Evolutionary conservation across 2,888 invertebrate genomes (phyloP).

Genomic region (Lycaena phlaeas): DNA sequence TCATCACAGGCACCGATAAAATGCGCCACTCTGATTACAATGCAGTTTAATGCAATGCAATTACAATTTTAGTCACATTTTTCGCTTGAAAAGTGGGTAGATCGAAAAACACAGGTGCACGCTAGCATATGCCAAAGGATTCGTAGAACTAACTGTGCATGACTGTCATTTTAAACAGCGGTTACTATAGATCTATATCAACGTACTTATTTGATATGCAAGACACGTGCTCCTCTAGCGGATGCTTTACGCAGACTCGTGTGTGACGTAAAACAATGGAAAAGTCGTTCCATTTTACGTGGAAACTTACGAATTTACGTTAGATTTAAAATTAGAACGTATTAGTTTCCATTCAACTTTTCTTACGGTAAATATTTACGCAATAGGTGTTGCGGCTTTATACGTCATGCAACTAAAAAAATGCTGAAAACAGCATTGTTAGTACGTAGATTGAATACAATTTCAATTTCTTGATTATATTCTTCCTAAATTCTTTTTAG

Average conservation of each 20-base stretch:
- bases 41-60: no score
- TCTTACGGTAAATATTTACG: not conserved
- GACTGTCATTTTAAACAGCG: constrained; percentile 7
- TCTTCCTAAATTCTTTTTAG: no score
- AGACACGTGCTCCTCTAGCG: not conserved
- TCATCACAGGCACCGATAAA: no score
- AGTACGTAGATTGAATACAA: no score
- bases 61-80: not conserved
- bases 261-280: constrained; percentile 8
- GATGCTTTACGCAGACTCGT: constrained; percentile 1
- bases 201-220: not conserved
- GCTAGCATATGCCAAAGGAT: constrained; percentile 3
- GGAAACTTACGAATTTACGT: constrained; percentile 2
- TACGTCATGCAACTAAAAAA: no score
- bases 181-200: constrained; percentile 6
- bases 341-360: constrained; percentile 1
- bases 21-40: no score
- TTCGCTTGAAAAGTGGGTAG: constrained; percentile 1
- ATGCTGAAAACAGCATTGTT: no score
- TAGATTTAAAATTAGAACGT: constrained; percentile 2
- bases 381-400: not conserved
- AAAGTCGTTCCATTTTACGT: constrained; percentile 7
- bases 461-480: no score
- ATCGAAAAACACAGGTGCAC: not conserved
- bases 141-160: constrained; percentile 6